Evolutionary conservation across 2,888 invertebrate species (phyloP).

Genomic region (Linnaemya vulpina): DNA sequence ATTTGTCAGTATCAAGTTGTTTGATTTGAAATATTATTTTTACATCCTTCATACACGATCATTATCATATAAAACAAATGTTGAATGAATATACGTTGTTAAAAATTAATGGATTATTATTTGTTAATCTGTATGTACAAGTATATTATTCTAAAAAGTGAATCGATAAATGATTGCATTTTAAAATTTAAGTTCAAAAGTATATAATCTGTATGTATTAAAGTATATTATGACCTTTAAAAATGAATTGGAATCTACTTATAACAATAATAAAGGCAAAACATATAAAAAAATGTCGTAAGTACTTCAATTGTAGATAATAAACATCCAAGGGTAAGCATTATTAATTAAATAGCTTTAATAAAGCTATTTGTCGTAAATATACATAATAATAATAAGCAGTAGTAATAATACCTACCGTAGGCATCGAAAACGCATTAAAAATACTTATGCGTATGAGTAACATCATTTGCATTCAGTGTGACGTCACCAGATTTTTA

Average conservation of each 20-base stretch:
- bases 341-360: too few species aligned
- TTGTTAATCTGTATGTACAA: constrained; percentile 69
- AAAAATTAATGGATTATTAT: constrained; percentile 59
- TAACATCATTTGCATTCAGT: not conserved
- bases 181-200: constrained; percentile 61
- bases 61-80: constrained; percentile 43
- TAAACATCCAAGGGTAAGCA: not conserved
- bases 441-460: not conserved
- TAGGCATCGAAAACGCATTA: not conserved
- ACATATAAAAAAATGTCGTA: not conserved
- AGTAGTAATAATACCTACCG: too few species aligned
- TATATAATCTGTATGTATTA: constrained; percentile 64
- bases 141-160: constrained; percentile 49
- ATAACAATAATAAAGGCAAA: constrained; percentile 61
- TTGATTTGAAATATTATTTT: not conserved
- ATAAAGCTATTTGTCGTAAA: too few species aligned
- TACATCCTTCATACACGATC: constrained; percentile 2
- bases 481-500: not conserved
- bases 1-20: not conserved
- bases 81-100: constrained; percentile 69
- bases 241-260: constrained; percentile 64
- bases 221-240: too few species aligned
- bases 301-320: not conserved
- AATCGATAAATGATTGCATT: constrained; percentile 59
- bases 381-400: too few species aligned